phyloP scores from a whole-genome alignment of 2,888 invertebrate species.

The Maniola hyperantus region DNA sequence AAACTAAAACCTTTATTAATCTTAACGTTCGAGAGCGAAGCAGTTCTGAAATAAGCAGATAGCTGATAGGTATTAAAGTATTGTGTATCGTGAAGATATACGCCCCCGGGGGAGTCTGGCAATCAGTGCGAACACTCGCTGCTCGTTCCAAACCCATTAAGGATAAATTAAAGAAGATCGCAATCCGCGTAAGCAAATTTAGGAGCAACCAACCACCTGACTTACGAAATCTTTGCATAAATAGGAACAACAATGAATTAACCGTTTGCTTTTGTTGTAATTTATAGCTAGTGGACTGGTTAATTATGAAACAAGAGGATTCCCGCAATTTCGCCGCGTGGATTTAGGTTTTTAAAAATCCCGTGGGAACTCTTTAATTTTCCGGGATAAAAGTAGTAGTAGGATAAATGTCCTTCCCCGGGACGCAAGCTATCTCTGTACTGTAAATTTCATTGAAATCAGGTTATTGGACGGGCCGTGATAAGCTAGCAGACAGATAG shows the following conservation, averaged over 20 bases:
- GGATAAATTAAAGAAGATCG: slow-evolving; percentile 74
- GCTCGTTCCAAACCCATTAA: slow-evolving; percentile 74
- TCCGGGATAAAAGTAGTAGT: no score
- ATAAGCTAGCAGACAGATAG: no score
- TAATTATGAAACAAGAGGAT: no score
- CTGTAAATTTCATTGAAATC: no score
- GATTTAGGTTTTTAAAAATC: no score
- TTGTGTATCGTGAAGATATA: slow-evolving; percentile 47
- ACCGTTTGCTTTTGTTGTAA: slow-evolving; percentile 6
- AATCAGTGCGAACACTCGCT: slow-evolving; percentile 67
- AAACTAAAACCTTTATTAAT: slow-evolving; percentile 17
- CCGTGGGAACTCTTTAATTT: no score
- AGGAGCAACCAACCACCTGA: slow-evolving; percentile 47
- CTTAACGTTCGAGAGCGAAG: slow-evolving; percentile 26
- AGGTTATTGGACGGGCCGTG: no score
- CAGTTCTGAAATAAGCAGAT: slow-evolving; percentile 34
- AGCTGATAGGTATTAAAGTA: slow-evolving; percentile 38
- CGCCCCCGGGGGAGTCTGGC: slow-evolving; percentile 68
- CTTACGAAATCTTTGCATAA: slow-evolving; percentile 38
- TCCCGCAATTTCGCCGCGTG: no score
- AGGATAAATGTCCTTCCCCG: no score
- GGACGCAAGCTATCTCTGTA: no score
- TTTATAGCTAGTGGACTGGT: no score
- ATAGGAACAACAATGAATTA: slow-evolving; percentile 31
- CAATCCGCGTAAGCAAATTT: slow-evolving; percentile 61